Conservation (phyloP, 1,140 invertebrate genomes). For the Reticulitermes speratus region DNA sequence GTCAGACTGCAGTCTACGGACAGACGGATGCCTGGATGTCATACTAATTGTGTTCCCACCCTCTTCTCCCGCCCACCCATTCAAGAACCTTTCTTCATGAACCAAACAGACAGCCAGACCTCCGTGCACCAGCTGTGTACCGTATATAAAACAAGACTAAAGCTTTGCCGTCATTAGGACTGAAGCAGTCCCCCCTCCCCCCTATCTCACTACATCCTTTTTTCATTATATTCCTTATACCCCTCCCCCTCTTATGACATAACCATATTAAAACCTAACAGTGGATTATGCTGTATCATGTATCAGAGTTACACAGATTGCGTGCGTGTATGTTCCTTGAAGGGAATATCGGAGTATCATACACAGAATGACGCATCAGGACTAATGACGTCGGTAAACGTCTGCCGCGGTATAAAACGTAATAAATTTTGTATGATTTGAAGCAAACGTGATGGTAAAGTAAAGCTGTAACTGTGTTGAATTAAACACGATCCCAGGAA, state of each 20-base stretch:
- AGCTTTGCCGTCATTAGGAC: not conserved
- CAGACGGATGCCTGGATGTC: not conserved
- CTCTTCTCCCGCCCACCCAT: not conserved
- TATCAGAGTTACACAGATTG: not conserved
- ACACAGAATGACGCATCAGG: too few species aligned
- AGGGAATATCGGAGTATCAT: too few species aligned
- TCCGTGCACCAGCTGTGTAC: not conserved
- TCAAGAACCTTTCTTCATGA: too few species aligned
- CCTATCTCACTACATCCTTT: too few species aligned
- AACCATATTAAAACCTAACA: conserved; percentile 13
- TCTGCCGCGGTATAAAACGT: too few species aligned
- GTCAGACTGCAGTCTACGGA: not conserved
- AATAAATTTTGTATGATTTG: too few species aligned
- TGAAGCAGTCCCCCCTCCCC: too few species aligned
- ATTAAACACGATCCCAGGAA: too few species aligned
- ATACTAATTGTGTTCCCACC: not conserved
- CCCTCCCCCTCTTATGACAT: not conserved
- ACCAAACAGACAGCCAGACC: not conserved
- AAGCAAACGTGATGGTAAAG: too few species aligned
- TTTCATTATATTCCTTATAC: too few species aligned
- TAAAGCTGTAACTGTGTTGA: too few species aligned
- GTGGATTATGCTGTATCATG: not conserved
- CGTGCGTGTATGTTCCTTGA: not conserved
- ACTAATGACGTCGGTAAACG: too few species aligned
- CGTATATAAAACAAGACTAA: not conserved